Evolutionary conservation across 1,140 invertebrate species (phyloP).

Genomic region (Onthophagus taurus): DNA sequence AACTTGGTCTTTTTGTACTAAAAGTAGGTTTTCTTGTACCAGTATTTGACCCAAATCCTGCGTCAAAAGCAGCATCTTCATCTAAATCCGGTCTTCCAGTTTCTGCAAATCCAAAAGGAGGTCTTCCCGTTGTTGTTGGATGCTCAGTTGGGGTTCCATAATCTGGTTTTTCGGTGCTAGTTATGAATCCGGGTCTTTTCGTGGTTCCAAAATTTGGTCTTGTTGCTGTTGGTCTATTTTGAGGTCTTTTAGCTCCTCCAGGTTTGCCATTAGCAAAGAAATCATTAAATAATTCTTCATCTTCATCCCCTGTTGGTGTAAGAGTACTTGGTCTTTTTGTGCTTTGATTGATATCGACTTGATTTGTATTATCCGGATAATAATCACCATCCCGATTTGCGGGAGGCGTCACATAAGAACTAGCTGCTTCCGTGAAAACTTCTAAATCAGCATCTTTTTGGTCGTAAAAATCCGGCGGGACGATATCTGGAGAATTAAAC

Average conservation of each 20-base stretch:
- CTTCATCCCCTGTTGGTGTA: constrained; percentile 13
- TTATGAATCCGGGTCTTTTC: neutral
- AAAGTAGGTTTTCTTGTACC: too few relatives aligned
- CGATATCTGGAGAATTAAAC: constrained; percentile 33
- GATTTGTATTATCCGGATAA: constrained; percentile 3
- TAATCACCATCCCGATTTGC: constrained; percentile 3
- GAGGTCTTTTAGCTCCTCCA: neutral
- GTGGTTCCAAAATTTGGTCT: constrained; percentile 1
- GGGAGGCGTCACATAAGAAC: constrained; percentile 36
- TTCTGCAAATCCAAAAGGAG: too few relatives aligned
- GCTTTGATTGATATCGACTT: constrained; percentile 4
- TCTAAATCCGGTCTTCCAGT: too few relatives aligned
- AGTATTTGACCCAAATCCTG: neutral
- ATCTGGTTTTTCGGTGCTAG: too few relatives aligned
- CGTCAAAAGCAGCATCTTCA: too few relatives aligned
- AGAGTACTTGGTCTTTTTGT: neutral
- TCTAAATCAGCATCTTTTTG: constrained; percentile 1
- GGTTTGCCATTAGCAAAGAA: constrained; percentile 2
- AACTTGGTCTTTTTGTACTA: too few relatives aligned
- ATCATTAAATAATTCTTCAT: constrained; percentile 15
- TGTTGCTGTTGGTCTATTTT: neutral
- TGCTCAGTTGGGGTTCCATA: neutral
- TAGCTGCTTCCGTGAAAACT: constrained; percentile 41
- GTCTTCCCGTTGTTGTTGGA: neutral
- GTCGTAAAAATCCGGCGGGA: constrained; percentile 37